Conservation (phyloP, 2,888 invertebrate species). For the Lasioglossum villosulum region DNA sequence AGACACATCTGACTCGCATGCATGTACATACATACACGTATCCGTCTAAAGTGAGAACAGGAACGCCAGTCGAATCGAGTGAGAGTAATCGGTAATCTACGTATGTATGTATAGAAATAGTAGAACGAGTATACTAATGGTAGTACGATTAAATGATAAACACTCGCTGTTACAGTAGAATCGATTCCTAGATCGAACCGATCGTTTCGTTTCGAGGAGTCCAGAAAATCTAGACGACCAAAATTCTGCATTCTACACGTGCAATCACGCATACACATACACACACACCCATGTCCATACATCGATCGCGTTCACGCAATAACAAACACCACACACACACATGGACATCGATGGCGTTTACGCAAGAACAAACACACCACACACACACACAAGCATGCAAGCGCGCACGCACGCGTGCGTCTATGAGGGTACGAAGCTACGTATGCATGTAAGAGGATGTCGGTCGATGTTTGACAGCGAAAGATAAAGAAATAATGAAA, state of each 20-base stretch:
- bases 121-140: background rate
- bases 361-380: background rate
- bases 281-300: background rate
- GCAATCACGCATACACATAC: background rate
- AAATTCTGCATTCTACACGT: background rate
- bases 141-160: background rate
- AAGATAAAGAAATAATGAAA: conserved; percentile 69
- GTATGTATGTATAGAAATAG: background rate
- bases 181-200: background rate
- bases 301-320: background rate
- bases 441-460: conserved; percentile 70
- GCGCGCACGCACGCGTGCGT: conserved; percentile 29
- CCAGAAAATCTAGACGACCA: background rate
- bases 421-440: conserved; percentile 66
- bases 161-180: background rate
- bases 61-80: background rate
- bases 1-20: background rate
- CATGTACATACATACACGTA: background rate
- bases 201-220: conserved; percentile 7
- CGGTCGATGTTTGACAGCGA: conserved; percentile 79
- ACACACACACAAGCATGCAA: conserved; percentile 5
- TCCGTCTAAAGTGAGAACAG: background rate
- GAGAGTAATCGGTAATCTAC: background rate
- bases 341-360: background rate
- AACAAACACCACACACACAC: background rate